A percentile compares a stretch with the other conserved stretches of the same genome.
phyloP scores from a whole-genome alignment of 92 coral and sea anemone species.

The Phenganax marumi region DNA sequence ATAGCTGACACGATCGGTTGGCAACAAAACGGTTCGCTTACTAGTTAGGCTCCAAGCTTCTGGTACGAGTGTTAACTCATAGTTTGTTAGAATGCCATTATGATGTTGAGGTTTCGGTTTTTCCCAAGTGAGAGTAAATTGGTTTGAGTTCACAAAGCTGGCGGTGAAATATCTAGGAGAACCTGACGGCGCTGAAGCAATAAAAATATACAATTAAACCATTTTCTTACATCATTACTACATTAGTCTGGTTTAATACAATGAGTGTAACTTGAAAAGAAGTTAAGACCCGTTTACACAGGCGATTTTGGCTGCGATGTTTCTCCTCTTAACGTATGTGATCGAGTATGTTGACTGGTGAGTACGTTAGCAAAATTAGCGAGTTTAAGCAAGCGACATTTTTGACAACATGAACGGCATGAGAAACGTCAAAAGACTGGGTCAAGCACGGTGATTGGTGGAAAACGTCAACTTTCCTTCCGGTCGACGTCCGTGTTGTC shows the following conservation, averaged over 20 bases:
- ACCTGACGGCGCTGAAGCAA: constrained; percentile 54
- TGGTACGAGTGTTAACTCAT: constrained; percentile 1
- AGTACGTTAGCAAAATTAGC: too few relatives aligned
- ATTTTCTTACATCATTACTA: neutral
- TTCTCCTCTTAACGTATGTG: too few relatives aligned
- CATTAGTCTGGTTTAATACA: neutral
- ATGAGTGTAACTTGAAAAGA: too few relatives aligned
- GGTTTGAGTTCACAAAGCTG: constrained; percentile 7
- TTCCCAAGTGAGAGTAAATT: neutral
- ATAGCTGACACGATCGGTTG: constrained; percentile 12
- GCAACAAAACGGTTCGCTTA: constrained; percentile 6
- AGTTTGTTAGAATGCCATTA: constrained; percentile 19
- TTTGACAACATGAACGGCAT: too few relatives aligned
- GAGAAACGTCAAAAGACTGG: too few relatives aligned
- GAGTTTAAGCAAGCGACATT: too few relatives aligned
- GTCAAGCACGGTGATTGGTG: too few relatives aligned
- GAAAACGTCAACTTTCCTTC: too few relatives aligned
- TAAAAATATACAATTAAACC: neutral
- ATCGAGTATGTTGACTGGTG: too few relatives aligned
- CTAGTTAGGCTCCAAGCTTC: neutral
- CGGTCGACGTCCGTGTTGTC: too few relatives aligned
- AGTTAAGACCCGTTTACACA: too few relatives aligned
- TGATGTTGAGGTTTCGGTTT: constrained; percentile 4
- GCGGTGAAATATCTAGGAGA: constrained; percentile 40
- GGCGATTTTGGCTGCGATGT: too few relatives aligned